Conservation (phyloP, 2,888 invertebrate species). For the Craniophora ligustri region DNA sequence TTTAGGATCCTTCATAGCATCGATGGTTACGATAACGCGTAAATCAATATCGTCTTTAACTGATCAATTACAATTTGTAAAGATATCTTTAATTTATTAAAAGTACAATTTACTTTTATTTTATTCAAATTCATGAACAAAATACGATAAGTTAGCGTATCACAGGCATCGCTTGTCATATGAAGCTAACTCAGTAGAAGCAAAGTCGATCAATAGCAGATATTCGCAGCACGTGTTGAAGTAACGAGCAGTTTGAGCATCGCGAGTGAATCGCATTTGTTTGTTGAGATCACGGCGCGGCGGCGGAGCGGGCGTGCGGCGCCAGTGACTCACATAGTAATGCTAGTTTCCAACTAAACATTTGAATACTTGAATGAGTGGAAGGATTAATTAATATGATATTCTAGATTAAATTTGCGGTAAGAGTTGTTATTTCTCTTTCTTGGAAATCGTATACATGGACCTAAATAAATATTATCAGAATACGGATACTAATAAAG, state of each 20-base stretch:
- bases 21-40: too few relatives aligned
- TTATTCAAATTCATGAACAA: neutral
- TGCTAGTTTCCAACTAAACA: neutral
- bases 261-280: constrained; percentile 21
- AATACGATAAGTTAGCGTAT: neutral
- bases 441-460: too few relatives aligned
- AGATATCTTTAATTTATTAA: too few relatives aligned
- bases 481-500: too few relatives aligned
- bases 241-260: constrained; percentile 34
- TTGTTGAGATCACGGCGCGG: constrained; percentile 18
- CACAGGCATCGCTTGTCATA: constrained; percentile 30
- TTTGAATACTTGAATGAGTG: neutral
- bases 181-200: constrained; percentile 16
- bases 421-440: too few relatives aligned
- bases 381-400: neutral
- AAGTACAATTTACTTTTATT: too few relatives aligned
- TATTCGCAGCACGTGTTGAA: constrained; percentile 29
- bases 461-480: neutral
- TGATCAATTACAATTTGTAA: too few relatives aligned
- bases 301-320: too few relatives aligned
- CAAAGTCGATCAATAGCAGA: constrained; percentile 32
- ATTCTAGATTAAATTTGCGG: neutral
- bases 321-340: too few relatives aligned
- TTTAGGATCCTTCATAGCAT: too few relatives aligned
- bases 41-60: too few relatives aligned